phyloP scores from a whole-genome alignment of 2,113 vertebrate genomes.

The Peromyscus californicus region DNA sequence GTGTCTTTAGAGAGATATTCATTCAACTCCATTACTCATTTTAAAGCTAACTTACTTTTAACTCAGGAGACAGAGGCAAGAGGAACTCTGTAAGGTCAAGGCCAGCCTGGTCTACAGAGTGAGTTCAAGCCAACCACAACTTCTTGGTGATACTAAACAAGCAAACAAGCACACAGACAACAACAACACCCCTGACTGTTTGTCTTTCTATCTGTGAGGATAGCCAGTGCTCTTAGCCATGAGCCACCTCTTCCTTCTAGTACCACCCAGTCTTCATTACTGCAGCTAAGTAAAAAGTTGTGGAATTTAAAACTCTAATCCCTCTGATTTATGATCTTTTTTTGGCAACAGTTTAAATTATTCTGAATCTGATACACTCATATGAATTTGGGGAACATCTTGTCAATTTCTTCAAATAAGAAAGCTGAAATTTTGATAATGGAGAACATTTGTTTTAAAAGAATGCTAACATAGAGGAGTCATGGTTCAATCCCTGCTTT shows the following conservation, averaged over 20 bases:
- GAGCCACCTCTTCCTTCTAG: neutral
- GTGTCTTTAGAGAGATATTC: neutral
- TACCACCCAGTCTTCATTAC: neutral
- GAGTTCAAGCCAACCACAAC: neutral
- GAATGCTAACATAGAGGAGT: neutral
- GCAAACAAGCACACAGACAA: neutral
- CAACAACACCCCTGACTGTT: neutral
- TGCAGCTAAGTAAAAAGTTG: neutral
- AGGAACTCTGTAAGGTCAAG: neutral
- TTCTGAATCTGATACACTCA: neutral
- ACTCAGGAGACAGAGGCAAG: neutral
- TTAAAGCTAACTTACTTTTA: neutral
- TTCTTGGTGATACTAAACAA: neutral
- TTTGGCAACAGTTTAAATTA: neutral
- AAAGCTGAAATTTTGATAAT: neutral
- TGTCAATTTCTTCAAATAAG: slow-evolving; percentile 33
- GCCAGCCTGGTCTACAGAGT: neutral
- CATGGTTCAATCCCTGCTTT: neutral
- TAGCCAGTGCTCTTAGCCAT: neutral
- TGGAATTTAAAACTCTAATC: neutral
- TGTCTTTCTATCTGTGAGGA: neutral
- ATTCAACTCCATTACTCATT: neutral
- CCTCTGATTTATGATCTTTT: neutral
- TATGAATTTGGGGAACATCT: neutral
- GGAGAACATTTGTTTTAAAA: slow-evolving; percentile 8